Conservation (phyloP, 2,888 invertebrate genomes). For the Lacanobia oleracea region DNA sequence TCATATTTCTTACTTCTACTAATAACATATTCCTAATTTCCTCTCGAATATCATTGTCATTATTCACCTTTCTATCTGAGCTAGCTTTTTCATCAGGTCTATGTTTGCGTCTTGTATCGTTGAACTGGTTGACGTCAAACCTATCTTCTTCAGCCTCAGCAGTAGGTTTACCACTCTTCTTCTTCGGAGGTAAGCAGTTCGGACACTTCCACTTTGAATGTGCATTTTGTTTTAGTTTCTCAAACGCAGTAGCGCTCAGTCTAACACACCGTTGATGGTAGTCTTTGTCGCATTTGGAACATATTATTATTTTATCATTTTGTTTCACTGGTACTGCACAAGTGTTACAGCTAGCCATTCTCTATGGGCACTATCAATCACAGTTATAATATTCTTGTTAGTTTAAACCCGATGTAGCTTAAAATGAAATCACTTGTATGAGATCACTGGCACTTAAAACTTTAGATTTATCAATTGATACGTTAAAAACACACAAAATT, state of each 20-base stretch:
- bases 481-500: neutral
- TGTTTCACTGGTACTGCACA: neutral
- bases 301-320: constrained; percentile 1
- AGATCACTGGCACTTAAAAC: neutral
- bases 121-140: neutral
- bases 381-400: neutral
- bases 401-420: neutral
- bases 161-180: neutral
- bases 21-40: neutral
- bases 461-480: neutral
- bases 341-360: neutral
- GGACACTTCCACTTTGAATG: constrained; percentile 1
- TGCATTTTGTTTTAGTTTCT: neutral
- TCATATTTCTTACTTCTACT: neutral
- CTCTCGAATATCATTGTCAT: neutral
- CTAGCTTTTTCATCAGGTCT: neutral
- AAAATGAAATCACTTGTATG: neutral
- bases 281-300: neutral
- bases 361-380: neutral
- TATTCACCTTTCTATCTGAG: neutral
- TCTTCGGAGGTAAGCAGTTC: neutral
- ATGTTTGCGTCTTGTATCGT: neutral
- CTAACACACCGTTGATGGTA: neutral
- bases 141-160: neutral
- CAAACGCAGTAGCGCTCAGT: neutral